Conservation (phyloP, 2,113 vertebrate species). For the Boleophthalmus pectinirostris region DNA sequence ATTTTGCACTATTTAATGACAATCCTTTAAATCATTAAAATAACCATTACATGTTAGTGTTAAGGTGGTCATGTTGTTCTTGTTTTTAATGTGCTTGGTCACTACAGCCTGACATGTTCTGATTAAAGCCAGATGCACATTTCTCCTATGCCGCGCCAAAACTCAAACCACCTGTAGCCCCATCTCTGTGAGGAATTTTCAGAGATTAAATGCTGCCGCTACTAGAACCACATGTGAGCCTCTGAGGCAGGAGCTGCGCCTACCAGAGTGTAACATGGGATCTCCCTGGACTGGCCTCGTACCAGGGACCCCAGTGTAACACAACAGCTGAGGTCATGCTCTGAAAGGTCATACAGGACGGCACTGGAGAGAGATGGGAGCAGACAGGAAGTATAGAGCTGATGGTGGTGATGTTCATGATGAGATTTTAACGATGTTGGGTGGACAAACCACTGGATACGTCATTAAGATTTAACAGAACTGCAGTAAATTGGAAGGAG, state of each 20-base stretch:
- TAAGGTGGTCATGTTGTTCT: slow-evolving; percentile 17
- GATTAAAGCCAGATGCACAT: slow-evolving; percentile 70
- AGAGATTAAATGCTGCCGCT: slow-evolving; percentile 66
- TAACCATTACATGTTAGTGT: neutral
- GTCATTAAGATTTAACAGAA: neutral
- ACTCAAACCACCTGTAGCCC: slow-evolving; percentile 75
- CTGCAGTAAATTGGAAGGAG: neutral
- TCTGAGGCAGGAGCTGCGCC: slow-evolving; percentile 34
- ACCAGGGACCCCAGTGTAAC: slow-evolving; percentile 18
- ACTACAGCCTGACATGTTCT: slow-evolving; percentile 27
- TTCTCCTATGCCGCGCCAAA: slow-evolving; percentile 44
- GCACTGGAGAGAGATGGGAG: neutral
- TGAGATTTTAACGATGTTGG: neutral
- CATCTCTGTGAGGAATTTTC: slow-evolving; percentile 63
- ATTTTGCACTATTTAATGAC: neutral
- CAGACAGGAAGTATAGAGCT: neutral
- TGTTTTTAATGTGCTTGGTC: slow-evolving; percentile 31
- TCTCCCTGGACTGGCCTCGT: slow-evolving; percentile 26
- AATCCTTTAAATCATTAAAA: neutral
- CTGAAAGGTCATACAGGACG: slow-evolving; percentile 1
- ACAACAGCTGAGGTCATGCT: slow-evolving; percentile 27
- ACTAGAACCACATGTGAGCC: slow-evolving; percentile 63
- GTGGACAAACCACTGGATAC: neutral
- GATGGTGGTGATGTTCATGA: neutral
- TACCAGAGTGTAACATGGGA: slow-evolving; percentile 38